A percentile compares a stretch with the other conserved stretches of the same genome.
Evolutionary conservation across 2,113 vertebrate species (phyloP).

Genomic region (Pholis gunnellus): DNA sequence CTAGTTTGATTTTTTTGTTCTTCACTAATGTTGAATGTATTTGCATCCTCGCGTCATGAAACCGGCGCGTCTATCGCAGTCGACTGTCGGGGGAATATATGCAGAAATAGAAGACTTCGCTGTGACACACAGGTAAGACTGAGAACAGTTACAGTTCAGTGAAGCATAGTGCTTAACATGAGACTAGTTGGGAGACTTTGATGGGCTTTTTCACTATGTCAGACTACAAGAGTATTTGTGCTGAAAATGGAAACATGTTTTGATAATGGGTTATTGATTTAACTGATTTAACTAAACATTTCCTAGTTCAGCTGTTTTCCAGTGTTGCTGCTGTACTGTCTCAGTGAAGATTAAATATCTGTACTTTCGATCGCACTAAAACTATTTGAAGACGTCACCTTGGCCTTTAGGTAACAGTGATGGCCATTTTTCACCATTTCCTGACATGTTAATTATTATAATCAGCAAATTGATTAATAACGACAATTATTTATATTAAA

Average conservation of each 20-base stretch:
- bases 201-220: background rate
- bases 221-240: background rate
- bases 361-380: background rate
- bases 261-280: background rate
- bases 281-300: background rate
- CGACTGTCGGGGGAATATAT: background rate
- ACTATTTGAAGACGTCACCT: background rate
- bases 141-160: background rate
- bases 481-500: background rate
- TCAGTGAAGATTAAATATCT: background rate
- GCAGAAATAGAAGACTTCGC: background rate
- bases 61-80: constrained; percentile 12
- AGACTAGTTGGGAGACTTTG: background rate
- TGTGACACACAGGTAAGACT: constrained; percentile 13
- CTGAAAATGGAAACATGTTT: background rate
- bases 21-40: background rate
- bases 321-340: background rate
- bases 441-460: background rate
- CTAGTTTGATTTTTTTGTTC: constrained; percentile 28
- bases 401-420: background rate
- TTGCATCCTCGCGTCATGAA: constrained; percentile 19
- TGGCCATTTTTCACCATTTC: background rate
- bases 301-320: background rate
- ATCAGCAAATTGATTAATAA: background rate
- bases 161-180: background rate